A percentile compares a stretch with the other conserved stretches of the same genome.
These are phyloP conservation scores for Sussaba pulchella DNA, from an alignment of 2,888 invertebrate genomes.

Conservation along the genomic window DNA sequence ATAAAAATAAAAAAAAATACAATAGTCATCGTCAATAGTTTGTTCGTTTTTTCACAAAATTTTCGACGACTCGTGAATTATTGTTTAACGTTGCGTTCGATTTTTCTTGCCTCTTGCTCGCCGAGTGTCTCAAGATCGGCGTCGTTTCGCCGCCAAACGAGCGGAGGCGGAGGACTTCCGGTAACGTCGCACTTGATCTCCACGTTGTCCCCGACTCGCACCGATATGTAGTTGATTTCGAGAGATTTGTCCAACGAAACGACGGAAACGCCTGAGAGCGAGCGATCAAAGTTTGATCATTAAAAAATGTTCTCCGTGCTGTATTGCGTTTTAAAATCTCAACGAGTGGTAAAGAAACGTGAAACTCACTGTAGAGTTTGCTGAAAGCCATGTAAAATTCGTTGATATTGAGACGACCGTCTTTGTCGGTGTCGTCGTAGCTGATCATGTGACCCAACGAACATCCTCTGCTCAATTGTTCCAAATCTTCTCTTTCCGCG, in stretches of 20 bases:
- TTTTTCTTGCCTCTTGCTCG: conserved; percentile 85
- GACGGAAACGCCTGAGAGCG: conserved; percentile 88
- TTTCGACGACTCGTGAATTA: neutral
- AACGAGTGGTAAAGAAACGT: neutral
- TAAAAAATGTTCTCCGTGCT: neutral
- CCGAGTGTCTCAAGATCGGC: conserved; percentile 87
- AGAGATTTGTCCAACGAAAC: conserved; percentile 90
- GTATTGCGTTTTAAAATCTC: too few relatives aligned
- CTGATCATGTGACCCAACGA: conserved; percentile 88
- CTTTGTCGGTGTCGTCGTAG: conserved; percentile 89
- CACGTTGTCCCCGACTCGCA: conserved; percentile 91
- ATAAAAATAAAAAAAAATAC: too few relatives aligned
- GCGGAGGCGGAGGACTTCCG: conserved; percentile 89
- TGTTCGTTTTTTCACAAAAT: neutral
- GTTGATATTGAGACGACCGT: conserved; percentile 88
- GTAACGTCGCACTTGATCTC: conserved; percentile 92
- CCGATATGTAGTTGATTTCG: conserved; percentile 89
- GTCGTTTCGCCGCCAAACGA: conserved; percentile 90
- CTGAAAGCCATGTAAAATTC: conserved; percentile 92
- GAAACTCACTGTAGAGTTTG: conserved; percentile 89
- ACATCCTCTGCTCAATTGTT: conserved; percentile 88
- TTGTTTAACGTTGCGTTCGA: neutral
- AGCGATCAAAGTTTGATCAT: neutral
- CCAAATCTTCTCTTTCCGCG: conserved; percentile 88
- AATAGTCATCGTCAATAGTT: too few relatives aligned